Base-by-base conservation (phyloP, 37 sponge, comb jelly and placozoan genomes). In the Lycopodina hypogea region DNA sequence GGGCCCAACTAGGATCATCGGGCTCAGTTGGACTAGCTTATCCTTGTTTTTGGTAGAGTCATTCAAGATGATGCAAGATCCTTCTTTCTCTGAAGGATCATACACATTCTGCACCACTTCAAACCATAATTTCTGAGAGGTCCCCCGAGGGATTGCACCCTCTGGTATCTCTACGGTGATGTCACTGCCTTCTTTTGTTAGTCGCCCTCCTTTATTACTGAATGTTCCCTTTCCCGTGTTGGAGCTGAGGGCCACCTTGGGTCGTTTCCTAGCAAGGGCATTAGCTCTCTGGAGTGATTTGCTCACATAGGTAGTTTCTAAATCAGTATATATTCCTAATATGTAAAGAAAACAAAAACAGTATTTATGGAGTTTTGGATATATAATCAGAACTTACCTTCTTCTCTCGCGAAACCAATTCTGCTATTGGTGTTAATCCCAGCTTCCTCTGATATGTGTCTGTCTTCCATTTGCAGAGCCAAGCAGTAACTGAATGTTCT, bases 61-160 rank as follows among this genome's bases (percentile, higher is more conserved):
- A 29, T 34, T 41, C 41, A 39, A 60, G 21, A 32, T 4, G 51
- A 45, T 11, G 19, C 8, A 70, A 17, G 37, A 4, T 7, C 30
- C 67, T 26, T 59, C 60, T 45, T 70, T 17, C 1, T 23, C 41
- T 21, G 45, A 70, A 22, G 76, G 84, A 29, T 76, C 60, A 22
- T 77, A 57, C 1, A 81, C 56, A 60, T 39, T 74, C 53, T 90
- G 78, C 56, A 67, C 39, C 15, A 81, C 86, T 3, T 80, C 90
- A 68, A 90, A 90, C 90, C 90, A 90, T 17, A 90, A 19, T 74
- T 73, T 81, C 62, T 90, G 90, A 19, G 33, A 71, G 26, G 52
- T 77, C 19, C 81, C 86, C 22, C 50, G 76, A 12, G 81, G 56
- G 14, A 90, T 71, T 18, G 86, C 90, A 45, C 72, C 82, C 29